Evolutionary conservation across 2,888 invertebrate species (phyloP).

Genomic region (Brachypalpus laphriformis): DNA sequence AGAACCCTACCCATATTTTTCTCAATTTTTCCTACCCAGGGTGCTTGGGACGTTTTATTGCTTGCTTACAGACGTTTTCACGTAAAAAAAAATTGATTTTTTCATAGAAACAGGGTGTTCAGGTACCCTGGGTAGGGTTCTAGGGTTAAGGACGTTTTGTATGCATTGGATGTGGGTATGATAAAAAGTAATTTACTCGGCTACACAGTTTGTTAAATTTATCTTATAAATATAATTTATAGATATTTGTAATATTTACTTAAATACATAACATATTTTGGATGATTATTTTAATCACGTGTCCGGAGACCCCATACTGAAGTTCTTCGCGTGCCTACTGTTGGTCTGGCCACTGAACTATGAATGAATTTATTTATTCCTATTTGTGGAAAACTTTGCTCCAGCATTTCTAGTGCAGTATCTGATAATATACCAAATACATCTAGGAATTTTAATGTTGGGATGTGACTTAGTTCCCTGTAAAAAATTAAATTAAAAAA

Average conservation of each 20-base stretch:
- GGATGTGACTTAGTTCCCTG: conserved; percentile 86
- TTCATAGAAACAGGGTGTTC: no score
- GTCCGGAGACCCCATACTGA: conserved; percentile 95
- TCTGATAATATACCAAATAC: conserved; percentile 91
- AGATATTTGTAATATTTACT: conserved; percentile 19
- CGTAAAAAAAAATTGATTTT: no score
- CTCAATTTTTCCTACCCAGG: no score
- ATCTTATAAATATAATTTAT: conserved; percentile 51
- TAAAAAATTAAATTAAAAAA: conserved; percentile 34
- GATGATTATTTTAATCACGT: conserved; percentile 85
- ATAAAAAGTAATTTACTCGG: not conserved
- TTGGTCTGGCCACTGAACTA: conserved; percentile 94
- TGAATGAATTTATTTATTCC: conserved; percentile 90
- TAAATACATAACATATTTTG: conserved; percentile 29
- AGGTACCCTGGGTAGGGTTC: no score
- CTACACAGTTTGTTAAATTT: conserved; percentile 22
- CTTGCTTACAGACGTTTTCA: no score
- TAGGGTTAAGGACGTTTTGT: conserved; percentile 25
- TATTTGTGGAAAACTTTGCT: conserved; percentile 85
- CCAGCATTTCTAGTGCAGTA: conserved; percentile 84
- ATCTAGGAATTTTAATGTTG: conserved; percentile 89
- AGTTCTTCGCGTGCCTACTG: conserved; percentile 92
- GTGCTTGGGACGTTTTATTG: no score
- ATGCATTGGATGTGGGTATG: not conserved
- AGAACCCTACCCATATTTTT: no score